Evolutionary conservation across 2,797 vertebrate species (phyloP).

Genomic region (Platyrinchus mystaceus): DNA sequence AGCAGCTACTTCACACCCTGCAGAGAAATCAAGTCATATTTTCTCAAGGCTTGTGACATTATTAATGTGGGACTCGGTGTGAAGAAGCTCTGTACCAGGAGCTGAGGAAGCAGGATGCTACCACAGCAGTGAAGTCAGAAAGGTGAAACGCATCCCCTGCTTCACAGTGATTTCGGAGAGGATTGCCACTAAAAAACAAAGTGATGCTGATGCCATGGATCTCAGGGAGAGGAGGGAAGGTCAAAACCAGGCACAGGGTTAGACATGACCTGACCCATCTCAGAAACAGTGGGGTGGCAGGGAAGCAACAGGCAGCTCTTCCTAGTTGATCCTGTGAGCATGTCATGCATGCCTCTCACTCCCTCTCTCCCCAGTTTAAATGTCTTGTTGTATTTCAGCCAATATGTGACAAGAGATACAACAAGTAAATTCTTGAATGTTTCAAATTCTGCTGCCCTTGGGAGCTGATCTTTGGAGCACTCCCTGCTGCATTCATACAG

Average conservation of each 20-base stretch:
- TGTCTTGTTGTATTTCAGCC: neutral
- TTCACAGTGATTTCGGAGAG: neutral
- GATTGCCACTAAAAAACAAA: neutral
- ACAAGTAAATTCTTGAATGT: neutral
- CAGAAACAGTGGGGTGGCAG: neutral
- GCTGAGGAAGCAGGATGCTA: neutral
- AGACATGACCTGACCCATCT: accelerated
- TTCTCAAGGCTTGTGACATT: neutral
- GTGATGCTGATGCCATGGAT: neutral
- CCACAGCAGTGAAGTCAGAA: neutral
- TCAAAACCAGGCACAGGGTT: neutral
- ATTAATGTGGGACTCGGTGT: accelerated
- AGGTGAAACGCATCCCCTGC: neutral
- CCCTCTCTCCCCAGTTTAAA: neutral
- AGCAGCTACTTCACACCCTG: neutral
- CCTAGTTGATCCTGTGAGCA: no score
- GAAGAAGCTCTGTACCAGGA: neutral
- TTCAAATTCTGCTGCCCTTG: neutral
- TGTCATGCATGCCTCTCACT: accelerated
- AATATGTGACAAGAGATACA: neutral
- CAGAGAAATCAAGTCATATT: neutral
- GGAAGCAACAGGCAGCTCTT: neutral
- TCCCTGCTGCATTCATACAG: neutral
- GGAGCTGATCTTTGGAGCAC: neutral
- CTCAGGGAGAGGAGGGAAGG: accelerated